Percentiles rank a stretch among this genome's conserved stretches.
These are phyloP conservation scores for Coboldia fuscipes DNA, from an alignment of 1,140 invertebrate genomes.

Conservation along the genomic window DNA sequence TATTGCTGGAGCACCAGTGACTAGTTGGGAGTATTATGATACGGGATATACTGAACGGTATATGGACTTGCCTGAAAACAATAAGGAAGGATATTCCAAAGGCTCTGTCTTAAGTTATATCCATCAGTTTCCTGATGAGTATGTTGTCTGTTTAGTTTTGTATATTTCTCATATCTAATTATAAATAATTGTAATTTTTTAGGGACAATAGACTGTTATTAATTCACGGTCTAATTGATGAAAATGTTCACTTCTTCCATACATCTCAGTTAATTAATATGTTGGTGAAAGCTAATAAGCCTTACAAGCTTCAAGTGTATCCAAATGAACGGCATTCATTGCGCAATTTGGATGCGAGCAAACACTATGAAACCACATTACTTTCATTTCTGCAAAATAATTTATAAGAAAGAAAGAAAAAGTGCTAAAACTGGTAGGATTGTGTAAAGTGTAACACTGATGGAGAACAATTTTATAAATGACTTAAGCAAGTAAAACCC, in stretches of 20 bases:
- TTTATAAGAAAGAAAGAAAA: too few relatives aligned
- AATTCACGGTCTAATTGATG: conserved; percentile 93
- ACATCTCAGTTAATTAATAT: conserved; percentile 79
- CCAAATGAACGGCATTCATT: conserved; percentile 89
- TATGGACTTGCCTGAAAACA: conserved; percentile 77
- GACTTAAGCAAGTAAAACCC: too few relatives aligned
- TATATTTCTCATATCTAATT: conserved; percentile 3
- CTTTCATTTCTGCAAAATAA: conserved; percentile 82
- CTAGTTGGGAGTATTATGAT: conserved; percentile 80
- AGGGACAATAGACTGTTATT: conserved; percentile 88
- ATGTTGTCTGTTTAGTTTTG: conserved; percentile 19
- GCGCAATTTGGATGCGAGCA: conserved; percentile 75
- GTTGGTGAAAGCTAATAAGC: conserved; percentile 78
- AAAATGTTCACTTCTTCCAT: conserved; percentile 98
- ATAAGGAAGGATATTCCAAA: conserved; percentile 52
- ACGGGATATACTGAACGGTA: conserved; percentile 90
- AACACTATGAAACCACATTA: conserved; percentile 87
- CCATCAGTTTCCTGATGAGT: conserved; percentile 79
- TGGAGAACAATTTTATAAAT: too few relatives aligned
- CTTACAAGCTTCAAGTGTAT: conserved; percentile 77
- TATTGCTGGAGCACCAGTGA: conserved; percentile 92
- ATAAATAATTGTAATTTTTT: conserved; percentile 16
- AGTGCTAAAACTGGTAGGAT: conserved; percentile 1
- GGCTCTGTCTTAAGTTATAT: conserved; percentile 60
- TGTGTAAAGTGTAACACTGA: not conserved